These are phyloP conservation scores for Nasonia oneida DNA, from an alignment of 2,888 invertebrate species.

Conservation along the genomic window DNA sequence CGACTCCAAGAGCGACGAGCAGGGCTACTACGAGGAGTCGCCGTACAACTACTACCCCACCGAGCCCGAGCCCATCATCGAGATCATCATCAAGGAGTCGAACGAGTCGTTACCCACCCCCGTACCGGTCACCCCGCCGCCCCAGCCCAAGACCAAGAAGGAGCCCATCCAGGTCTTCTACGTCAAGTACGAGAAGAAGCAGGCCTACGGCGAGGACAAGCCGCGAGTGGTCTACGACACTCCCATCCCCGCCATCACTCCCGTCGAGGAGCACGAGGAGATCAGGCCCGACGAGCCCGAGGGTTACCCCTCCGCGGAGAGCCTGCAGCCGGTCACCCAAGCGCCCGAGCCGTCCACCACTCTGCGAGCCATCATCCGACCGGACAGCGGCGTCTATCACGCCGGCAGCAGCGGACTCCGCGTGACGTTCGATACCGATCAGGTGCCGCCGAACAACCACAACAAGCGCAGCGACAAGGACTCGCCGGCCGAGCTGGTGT, in stretches of 20 bases:
- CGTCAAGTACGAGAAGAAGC: slow-evolving; percentile 92
- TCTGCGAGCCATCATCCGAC: slow-evolving; percentile 90
- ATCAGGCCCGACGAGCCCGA: slow-evolving; percentile 70
- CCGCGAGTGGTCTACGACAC: slow-evolving; percentile 89
- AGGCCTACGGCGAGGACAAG: slow-evolving; percentile 85
- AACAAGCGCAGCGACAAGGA: slow-evolving; percentile 74
- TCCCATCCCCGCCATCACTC: slow-evolving; percentile 89
- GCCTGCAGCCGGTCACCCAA: slow-evolving; percentile 81
- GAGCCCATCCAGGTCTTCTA: slow-evolving; percentile 95
- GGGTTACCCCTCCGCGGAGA: slow-evolving; percentile 80
- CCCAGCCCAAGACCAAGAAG: slow-evolving; percentile 82
- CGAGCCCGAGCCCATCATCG: slow-evolving; percentile 94
- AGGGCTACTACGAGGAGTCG: slow-evolving; percentile 70
- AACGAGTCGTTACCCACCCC: slow-evolving; percentile 89
- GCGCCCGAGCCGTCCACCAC: slow-evolving; percentile 86
- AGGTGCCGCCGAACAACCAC: slow-evolving; percentile 76
- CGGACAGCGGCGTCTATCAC: slow-evolving; percentile 92
- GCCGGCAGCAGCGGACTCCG: slow-evolving; percentile 88
- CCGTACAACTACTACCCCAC: slow-evolving; percentile 76
- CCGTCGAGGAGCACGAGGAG: slow-evolving; percentile 84
- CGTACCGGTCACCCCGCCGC: slow-evolving; percentile 79
- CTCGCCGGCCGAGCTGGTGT: slow-evolving; percentile 74
- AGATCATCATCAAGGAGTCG: slow-evolving; percentile 94
- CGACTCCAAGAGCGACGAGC: slow-evolving; percentile 80
- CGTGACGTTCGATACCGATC: slow-evolving; percentile 89